These are phyloP conservation scores for Meriones psammophilus DNA, from an alignment of 2,797 vertebrate species.

Conservation along the genomic window DNA sequence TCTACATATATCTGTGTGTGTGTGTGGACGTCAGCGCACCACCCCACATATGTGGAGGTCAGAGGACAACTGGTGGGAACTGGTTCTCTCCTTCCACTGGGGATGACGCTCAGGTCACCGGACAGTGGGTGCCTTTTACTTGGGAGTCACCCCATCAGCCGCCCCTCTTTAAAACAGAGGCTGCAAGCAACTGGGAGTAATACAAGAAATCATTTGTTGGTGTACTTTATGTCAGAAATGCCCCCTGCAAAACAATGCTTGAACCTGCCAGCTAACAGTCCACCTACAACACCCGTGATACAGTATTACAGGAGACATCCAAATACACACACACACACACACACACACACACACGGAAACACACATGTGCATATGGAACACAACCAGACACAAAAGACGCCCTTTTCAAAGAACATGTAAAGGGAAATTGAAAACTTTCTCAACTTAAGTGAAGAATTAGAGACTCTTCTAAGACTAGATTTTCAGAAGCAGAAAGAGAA, in stretches of 20 bases:
- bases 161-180: conserved; percentile 30
- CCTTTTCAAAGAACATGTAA: conserved; percentile 41
- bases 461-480: conserved; percentile 47
- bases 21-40: neutral
- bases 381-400: conserved; percentile 6
- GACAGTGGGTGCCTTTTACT: neutral
- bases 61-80: neutral
- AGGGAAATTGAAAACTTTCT: conserved; percentile 44
- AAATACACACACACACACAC: neutral
- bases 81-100: neutral
- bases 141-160: neutral
- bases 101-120: neutral
- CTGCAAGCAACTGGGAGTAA: neutral
- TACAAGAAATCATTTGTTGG: neutral
- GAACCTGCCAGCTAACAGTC: neutral
- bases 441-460: conserved; percentile 12
- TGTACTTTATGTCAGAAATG: neutral
- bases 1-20: neutral
- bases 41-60: neutral
- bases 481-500: conserved; percentile 47
- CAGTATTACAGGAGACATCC: neutral
- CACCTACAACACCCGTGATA: neutral
- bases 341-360: neutral
- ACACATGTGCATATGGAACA: neutral
- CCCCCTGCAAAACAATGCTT: neutral